Evolutionary conservation across 2,888 invertebrate genomes (phyloP), one percentile per base, ranked within the genome.

Genomic region (Anoplius nigerrimus): DNA sequence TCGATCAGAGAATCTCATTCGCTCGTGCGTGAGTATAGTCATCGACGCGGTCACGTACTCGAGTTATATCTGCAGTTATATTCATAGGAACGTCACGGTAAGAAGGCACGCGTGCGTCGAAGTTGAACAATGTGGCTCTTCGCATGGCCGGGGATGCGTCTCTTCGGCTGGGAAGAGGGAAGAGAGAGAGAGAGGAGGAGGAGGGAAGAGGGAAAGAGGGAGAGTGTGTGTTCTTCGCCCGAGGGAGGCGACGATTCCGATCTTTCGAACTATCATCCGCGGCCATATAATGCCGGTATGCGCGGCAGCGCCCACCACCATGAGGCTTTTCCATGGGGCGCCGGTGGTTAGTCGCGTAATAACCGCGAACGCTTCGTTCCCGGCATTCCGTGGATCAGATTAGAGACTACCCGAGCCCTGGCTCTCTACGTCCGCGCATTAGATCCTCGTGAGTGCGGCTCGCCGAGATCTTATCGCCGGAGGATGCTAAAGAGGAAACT

Each of bases 321-420:
- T 11, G 34, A 34, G 34, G 34, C 11, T 34, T 34, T 34, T 34
- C 34, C 34, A 34, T 34, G 34, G 64, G 71, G 71, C 78, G 78
- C 48, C 66, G 63, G 66, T 61, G 78, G 75, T 65, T 71, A 61
- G 66, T 69, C 78, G 72, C 66, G 78, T 82, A 79, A 83, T 84
- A 83, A 82, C 80, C 77, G 82, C 78, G 77, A 76, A 81, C 79
- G 76, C 76, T 77, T 80, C 76, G 74, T 79, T 79, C 76, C 75
- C 63, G 72, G 73, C 73, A 63, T 72, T 79, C 75, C 78, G 77
- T 77, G 75, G 76, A 84, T 84, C 84, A 82, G 84, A 84, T 84
- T 84, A 84, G 79, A 55, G 52, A 55, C 69, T 72, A n/a, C 64
- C 73, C 74, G 64, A n/a, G 43, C 60, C 63, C 54, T 34, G 61